These are phyloP conservation scores for Leucopsar rothschildi DNA, from an alignment of 2,113 vertebrate species.

Conservation along the genomic window DNA sequence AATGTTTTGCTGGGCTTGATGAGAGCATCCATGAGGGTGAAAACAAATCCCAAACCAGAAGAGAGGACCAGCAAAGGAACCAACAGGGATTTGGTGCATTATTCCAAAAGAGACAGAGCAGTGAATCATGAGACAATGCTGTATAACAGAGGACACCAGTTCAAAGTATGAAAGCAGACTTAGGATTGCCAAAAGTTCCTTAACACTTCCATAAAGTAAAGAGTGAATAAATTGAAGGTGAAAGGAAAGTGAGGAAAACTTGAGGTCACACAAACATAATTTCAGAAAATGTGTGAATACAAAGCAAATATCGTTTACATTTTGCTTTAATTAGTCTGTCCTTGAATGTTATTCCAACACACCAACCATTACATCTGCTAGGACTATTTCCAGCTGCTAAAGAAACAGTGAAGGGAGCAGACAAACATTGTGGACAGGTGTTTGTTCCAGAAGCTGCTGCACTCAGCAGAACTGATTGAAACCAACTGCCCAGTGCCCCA, in stretches of 20 bases:
- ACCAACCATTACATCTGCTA: neutral
- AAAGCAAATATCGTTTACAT: neutral
- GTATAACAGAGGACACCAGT: accelerated
- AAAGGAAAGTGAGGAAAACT: neutral
- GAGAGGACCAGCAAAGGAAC: neutral
- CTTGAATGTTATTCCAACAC: neutral
- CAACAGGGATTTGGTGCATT: neutral
- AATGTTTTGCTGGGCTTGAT: neutral
- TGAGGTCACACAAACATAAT: neutral
- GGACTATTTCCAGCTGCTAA: neutral
- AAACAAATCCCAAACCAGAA: neutral
- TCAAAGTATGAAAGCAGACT: neutral
- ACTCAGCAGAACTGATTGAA: neutral
- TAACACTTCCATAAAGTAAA: neutral
- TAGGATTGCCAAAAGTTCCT: neutral
- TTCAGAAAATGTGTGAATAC: neutral
- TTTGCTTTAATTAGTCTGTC: neutral
- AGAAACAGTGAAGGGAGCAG: neutral
- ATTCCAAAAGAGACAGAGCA: neutral
- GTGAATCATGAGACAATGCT: neutral
- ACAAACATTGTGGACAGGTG: accelerated
- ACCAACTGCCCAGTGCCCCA: neutral
- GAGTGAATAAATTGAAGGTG: neutral
- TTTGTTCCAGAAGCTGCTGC: neutral
- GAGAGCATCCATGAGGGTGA: neutral